Base-by-base conservation (phyloP, 2,888 invertebrate genomes). In the Megamerina dolium region DNA sequence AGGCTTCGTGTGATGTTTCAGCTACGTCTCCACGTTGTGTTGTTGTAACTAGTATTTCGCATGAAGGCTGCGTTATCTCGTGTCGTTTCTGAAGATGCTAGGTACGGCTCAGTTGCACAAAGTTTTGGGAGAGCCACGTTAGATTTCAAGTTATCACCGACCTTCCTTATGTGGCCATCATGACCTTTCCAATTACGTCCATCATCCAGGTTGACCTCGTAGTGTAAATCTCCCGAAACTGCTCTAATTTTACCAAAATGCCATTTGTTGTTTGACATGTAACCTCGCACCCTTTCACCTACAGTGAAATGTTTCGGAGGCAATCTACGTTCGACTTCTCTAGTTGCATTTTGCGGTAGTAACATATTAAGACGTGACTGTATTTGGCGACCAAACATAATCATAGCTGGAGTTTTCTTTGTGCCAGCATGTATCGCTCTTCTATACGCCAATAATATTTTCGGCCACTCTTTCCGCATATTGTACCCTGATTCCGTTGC, bases 341-440 rank as follows among this genome's bases (percentile, higher is more conserved):
- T 42, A 21, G 20, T 17, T 37, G 23, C 13, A 19, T 45, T 41
- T 20, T 34, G 36, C 20, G 47, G 48, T 16, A 49, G 26, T 20
- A 47, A 5, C 10, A 51, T 31, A 34, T 51, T 42, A 29, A 51
- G 30, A 14, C 42, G 39, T 9, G 44, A 37, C 31, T 43, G 35
- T 8, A 51, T 43, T 36, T 46, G 44, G 14, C 47, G 31, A 4
- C 41, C 46, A 23, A 51, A 44, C 49, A 47, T 47, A 16, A 47
- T 13, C 43, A 47, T 48, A 9, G 48, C 41, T n/a, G 44, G 47
- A 4, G 49, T 49, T 26, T 44, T 44, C 1, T 31, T 33, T 12
- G 51, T 51, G 5, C 31, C 33, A 23, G 37, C 27, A 30, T 47
- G 47, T 9, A 48, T 46, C 13, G 42, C 39, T 18, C 46, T 33